A percentile compares a stretch with the other conserved stretches of the same genome.
These are phyloP conservation scores for Monoplex corrugatus DNA, from an alignment of 2,888 invertebrate species.

Conservation along the genomic window DNA sequence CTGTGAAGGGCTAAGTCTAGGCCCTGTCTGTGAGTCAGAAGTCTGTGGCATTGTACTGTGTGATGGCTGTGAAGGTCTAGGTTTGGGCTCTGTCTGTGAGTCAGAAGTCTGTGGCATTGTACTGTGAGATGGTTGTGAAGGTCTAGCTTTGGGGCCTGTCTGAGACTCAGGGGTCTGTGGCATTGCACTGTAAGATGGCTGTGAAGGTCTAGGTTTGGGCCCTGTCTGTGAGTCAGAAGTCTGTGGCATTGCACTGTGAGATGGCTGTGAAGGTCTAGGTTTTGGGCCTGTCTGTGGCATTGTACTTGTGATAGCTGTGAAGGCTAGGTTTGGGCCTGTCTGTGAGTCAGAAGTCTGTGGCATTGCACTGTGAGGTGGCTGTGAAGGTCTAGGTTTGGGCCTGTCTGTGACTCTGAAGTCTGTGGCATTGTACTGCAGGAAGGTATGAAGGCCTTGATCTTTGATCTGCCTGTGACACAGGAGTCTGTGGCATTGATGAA, in stretches of 20 bases:
- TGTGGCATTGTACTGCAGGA: too few species aligned
- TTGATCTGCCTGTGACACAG: too few species aligned
- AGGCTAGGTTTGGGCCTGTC: too few species aligned
- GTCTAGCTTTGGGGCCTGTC: not conserved
- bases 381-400: too few species aligned
- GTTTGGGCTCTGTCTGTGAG: not conserved
- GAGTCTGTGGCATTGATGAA: too few species aligned
- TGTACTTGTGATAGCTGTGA: too few species aligned
- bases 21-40: not conserved
- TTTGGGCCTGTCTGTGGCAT: too few species aligned
- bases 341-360: too few species aligned
- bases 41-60: not conserved
- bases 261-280: too few species aligned
- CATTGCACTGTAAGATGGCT: not conserved
- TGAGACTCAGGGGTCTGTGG: not conserved
- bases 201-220: not conserved
- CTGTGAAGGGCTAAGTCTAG: not conserved
- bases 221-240: not conserved
- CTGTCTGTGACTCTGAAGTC: too few species aligned
- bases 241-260: not conserved
- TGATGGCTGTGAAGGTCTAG: not conserved
- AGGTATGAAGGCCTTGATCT: too few species aligned
- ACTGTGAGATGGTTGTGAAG: not conserved
- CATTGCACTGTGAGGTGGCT: too few species aligned
- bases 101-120: not conserved